phyloP scores from a whole-genome alignment of 2,888 invertebrate genomes.

The Acanthosoma haemorrhoidale region DNA sequence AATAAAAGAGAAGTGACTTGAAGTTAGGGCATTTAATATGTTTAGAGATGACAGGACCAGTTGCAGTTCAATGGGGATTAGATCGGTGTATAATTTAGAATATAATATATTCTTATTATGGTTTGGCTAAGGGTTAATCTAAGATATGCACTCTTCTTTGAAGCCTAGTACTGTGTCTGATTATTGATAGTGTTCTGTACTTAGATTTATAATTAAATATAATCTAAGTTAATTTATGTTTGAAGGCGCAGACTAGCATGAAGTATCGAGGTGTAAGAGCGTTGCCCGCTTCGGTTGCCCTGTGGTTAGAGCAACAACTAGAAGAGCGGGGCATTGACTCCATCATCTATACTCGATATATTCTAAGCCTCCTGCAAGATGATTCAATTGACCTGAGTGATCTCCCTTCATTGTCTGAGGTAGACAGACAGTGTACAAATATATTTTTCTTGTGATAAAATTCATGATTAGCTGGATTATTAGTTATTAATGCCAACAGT shows the following conservation, averaged over 20 bases:
- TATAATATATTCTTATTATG: too few species aligned
- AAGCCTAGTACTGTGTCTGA: too few species aligned
- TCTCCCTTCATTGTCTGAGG: constrained; percentile 32
- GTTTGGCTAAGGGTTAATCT: too few species aligned
- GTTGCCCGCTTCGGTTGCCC: constrained; percentile 62
- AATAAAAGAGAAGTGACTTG: too few species aligned
- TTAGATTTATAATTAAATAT: too few species aligned
- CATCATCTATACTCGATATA: constrained; percentile 60
- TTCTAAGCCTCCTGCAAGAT: constrained; percentile 56
- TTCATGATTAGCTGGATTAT: background rate
- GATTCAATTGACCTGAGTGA: constrained; percentile 31
- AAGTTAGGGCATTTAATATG: too few species aligned
- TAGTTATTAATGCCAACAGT: too few species aligned
- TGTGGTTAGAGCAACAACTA: constrained; percentile 70
- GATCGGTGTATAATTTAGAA: too few species aligned
- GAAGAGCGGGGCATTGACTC: constrained; percentile 71
- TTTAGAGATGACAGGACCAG: too few species aligned
- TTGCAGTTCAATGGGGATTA: too few species aligned
- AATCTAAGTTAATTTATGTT: background rate
- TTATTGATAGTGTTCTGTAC: too few species aligned
- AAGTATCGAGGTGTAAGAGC: constrained; percentile 58
- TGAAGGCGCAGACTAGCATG: constrained; percentile 49
- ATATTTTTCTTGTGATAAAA: background rate
- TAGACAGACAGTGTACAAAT: background rate
- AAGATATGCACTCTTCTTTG: too few species aligned